phyloP scores from a whole-genome alignment of 1,140 invertebrate species.

The Propsilocerus akamusi region DNA sequence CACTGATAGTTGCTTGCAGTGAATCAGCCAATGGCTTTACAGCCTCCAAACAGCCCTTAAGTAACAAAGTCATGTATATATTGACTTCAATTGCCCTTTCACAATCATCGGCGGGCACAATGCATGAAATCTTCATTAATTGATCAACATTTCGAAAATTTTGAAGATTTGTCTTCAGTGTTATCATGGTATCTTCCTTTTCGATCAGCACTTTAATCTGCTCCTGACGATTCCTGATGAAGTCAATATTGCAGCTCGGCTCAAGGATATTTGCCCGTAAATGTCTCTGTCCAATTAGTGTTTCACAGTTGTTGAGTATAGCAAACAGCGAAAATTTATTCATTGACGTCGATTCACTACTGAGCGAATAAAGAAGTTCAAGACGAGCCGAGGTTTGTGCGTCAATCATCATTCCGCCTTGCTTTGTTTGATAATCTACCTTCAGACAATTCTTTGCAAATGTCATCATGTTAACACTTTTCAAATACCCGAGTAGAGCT shows the following conservation, averaged over 20 bases:
- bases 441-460: slow-evolving; percentile 37
- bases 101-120: neutral
- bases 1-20: neutral
- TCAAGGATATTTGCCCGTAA: slow-evolving; percentile 69
- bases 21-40: neutral
- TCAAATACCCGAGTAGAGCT: slow-evolving; percentile 42
- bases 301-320: slow-evolving; percentile 60
- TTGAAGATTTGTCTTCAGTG: neutral
- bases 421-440: slow-evolving; percentile 35
- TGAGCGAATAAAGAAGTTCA: slow-evolving; percentile 42
- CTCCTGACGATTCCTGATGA: slow-evolving; percentile 47
- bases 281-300: slow-evolving; percentile 51
- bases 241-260: slow-evolving; percentile 41
- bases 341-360: slow-evolving; percentile 15
- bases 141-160: neutral
- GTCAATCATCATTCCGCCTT: slow-evolving; percentile 42
- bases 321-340: slow-evolving; percentile 41
- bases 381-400: slow-evolving; percentile 45
- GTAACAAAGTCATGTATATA: neutral
- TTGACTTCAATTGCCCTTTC: neutral
- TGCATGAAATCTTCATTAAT: neutral
- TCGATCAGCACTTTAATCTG: slow-evolving; percentile 56
- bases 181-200: slow-evolving; percentile 23
- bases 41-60: neutral
- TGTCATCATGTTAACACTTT: slow-evolving; percentile 34